These are phyloP conservation scores for Papilio glaucus DNA, from an alignment of 1,140 invertebrate species.

Conservation along the genomic window DNA sequence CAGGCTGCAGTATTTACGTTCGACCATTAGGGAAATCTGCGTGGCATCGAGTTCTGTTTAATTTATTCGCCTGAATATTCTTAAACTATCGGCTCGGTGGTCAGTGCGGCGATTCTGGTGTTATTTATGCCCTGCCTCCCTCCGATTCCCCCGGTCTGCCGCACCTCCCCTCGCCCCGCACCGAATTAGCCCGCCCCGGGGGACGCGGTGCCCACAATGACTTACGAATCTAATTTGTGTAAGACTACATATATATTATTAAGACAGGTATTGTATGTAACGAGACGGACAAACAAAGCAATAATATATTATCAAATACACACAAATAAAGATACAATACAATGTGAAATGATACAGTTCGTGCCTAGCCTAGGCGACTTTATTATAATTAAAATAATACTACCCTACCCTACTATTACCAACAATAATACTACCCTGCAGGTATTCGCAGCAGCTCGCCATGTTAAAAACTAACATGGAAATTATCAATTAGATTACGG, in stretches of 20 bases:
- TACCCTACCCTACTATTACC: too few species aligned
- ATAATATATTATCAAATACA: too few species aligned
- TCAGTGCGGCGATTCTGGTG: constrained; percentile 63
- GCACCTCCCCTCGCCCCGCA: constrained; percentile 53
- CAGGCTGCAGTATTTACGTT: constrained; percentile 42
- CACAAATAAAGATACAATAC: too few species aligned
- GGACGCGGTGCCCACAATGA: constrained; percentile 40
- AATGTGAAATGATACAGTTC: too few species aligned
- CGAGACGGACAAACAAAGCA: too few species aligned
- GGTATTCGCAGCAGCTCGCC: too few species aligned
- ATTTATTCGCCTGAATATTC: constrained; percentile 81
- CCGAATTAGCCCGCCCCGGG: constrained; percentile 54
- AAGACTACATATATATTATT: constrained; percentile 32
- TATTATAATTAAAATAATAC: too few species aligned
- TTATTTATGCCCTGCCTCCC: constrained; percentile 64
- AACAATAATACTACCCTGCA: too few species aligned
- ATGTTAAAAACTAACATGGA: too few species aligned
- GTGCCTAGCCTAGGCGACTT: too few species aligned
- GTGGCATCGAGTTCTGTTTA: constrained; percentile 71
- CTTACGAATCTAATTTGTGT: constrained; percentile 34
- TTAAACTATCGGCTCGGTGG: constrained; percentile 81
- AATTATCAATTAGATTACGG: too few species aligned
- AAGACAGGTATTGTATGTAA: neutral
- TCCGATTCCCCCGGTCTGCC: too few species aligned
- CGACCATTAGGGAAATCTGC: constrained; percentile 81